phyloP scores from a whole-genome alignment of 2,113 vertebrate species.

The Macroglossus sobrinus region DNA sequence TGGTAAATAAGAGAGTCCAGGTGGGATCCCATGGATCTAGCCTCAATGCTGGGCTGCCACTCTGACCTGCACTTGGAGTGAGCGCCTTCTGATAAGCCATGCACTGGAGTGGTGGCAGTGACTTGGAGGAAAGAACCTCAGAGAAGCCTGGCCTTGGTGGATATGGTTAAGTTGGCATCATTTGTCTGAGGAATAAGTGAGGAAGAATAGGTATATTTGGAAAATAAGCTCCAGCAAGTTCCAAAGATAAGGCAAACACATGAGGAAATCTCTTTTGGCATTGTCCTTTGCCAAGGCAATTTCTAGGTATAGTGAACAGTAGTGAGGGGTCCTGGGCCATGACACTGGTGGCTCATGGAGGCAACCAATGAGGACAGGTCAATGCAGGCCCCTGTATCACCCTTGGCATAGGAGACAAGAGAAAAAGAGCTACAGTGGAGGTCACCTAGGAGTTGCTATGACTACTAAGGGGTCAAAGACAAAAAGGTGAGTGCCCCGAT shows the following conservation, averaged over 20 bases:
- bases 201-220: not conserved
- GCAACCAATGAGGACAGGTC: not conserved
- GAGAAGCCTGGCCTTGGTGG: not conserved
- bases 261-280: not conserved
- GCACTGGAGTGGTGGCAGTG: not conserved
- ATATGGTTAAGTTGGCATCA: not conserved
- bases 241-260: not conserved
- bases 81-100: not conserved
- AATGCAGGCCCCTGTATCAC: not conserved
- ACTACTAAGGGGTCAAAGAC: not conserved
- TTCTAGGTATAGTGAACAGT: not conserved
- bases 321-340: not conserved
- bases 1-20: not conserved
- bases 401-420: not conserved
- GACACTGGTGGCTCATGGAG: not conserved
- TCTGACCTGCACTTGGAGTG: not conserved
- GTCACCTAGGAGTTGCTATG: not conserved
- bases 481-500: not conserved
- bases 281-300: not conserved
- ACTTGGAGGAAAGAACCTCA: not conserved
- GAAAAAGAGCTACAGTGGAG: not conserved
- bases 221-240: not conserved
- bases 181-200: not conserved
- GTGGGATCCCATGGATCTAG: not conserved
- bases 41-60: fast-evolving